Evolutionary conservation across 2,113 vertebrate species (phyloP), one percentile per base, ranked within the genome.

Genomic region (Genyomyrus donnyi): DNA sequence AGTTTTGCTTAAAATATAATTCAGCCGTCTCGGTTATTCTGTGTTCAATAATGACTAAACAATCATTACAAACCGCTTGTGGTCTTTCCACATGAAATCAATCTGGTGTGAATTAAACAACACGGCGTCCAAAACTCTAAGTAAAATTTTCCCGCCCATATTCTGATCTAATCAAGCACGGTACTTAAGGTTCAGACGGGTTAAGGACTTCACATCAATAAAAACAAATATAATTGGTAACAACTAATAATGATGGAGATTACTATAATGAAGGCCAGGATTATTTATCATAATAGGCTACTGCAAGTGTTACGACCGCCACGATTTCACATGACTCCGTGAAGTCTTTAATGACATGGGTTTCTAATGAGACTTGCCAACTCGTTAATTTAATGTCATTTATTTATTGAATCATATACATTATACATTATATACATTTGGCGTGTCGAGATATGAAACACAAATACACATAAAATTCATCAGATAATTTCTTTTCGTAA

Each of bases 21-120:
- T 88, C 77, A 92, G 91, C 91, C 92, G 91, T 91, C 92, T 93
- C 89, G 92, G 92, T 94, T 94, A 93, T 94, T 93, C 90, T 92
- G 92, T 92, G 89, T 89, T 91, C 80, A 93, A 91, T 91, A 89
- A 48, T 91, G 66, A 90, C 86, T 85, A 84, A 91, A 85, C 89
- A 91, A 91, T 94, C 93, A 95, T 94, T 94, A 94, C 93, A 94
- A 93, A 92, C 91, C 88, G 91, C 93, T 95, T 92, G 7, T 91
- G 90, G 93, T 93, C 88, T 94, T 94, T 93, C 91, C 90, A 94
- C 93, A 94, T 93, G 92, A 94, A 89, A 92, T 94, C 93, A 95
- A 95, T 93, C 93, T 95, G 93, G 93, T 90, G 90, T 89, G 93
- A 91, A 94, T 94, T 94, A 91, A 91, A 91, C 92, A 93, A 89